A percentile compares a stretch with the other conserved stretches of the same genome.
Evolutionary conservation across 2,888 invertebrate genomes (phyloP).

Genomic region (Hedya salicella): DNA sequence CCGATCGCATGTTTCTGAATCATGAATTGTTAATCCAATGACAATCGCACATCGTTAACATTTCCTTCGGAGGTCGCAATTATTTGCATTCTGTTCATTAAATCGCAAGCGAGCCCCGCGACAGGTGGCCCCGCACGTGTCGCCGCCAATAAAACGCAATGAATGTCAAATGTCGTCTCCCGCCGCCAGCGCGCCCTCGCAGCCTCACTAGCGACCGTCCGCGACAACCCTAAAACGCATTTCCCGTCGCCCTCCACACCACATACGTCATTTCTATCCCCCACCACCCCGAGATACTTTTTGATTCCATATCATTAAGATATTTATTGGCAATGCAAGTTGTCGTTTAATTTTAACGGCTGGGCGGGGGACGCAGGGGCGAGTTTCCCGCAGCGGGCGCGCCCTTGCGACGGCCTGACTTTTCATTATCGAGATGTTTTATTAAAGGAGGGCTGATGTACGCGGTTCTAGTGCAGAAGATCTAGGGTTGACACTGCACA

Average conservation of each 20-base stretch:
- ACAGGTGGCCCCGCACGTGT: constrained; percentile 84
- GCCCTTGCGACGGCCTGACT: constrained; percentile 84
- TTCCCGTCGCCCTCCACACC: constrained; percentile 51
- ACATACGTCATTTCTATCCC: constrained; percentile 61
- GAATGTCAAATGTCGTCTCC: constrained; percentile 79
- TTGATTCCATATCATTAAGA: constrained; percentile 84
- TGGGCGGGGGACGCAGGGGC: constrained; percentile 64
- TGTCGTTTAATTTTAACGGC: constrained; percentile 68
- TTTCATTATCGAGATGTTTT: constrained; percentile 86
- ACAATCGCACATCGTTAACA: constrained; percentile 42
- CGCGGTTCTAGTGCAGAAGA: constrained; percentile 59
- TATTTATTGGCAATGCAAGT: constrained; percentile 75
- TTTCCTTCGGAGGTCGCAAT: constrained; percentile 41
- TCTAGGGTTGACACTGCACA: constrained; percentile 67
- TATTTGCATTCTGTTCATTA: constrained; percentile 56
- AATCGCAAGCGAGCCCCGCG: constrained; percentile 72
- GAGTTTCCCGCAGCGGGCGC: constrained; percentile 63
- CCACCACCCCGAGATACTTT: constrained; percentile 72
- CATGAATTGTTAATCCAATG: constrained; percentile 43
- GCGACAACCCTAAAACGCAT: constrained; percentile 56
- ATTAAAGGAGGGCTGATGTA: constrained; percentile 78
- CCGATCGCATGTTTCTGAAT: constrained; percentile 36
- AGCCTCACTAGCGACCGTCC: constrained; percentile 53
- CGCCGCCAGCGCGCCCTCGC: constrained; percentile 46
- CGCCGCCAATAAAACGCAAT: constrained; percentile 80